Conservation (phyloP, 2,888 invertebrate species). For the Crioceris asparagi region DNA sequence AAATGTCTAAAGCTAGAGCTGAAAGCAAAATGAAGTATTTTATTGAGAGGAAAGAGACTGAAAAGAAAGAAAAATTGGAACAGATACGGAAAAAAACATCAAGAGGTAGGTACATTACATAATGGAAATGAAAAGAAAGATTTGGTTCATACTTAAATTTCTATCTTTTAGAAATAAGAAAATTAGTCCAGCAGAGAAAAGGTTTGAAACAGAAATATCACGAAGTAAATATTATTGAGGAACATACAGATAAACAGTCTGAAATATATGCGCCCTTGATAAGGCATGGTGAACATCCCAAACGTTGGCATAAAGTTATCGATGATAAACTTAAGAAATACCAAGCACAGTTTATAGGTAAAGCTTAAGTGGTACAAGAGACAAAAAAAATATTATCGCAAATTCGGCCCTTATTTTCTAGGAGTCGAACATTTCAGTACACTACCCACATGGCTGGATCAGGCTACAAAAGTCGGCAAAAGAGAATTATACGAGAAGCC, state of each 20-base stretch:
- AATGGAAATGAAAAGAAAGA: too few relatives aligned
- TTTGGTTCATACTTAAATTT: too few relatives aligned
- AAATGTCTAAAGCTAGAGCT: slow-evolving; percentile 37
- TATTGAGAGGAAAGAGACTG: slow-evolving; percentile 42
- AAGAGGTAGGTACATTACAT: slow-evolving; percentile 43
- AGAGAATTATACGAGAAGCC: slow-evolving; percentile 3
- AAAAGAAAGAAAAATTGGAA: slow-evolving; percentile 46
- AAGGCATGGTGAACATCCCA: slow-evolving; percentile 54
- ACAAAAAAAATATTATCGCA: slow-evolving; percentile 2
- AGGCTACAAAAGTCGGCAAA: slow-evolving; percentile 29
- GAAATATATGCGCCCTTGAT: slow-evolving; percentile 54
- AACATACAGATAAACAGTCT: slow-evolving; percentile 47
- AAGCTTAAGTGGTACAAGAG: background rate
- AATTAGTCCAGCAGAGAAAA: slow-evolving; percentile 37
- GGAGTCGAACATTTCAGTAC: slow-evolving; percentile 42
- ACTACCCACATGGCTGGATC: slow-evolving; percentile 42
- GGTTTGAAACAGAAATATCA: slow-evolving; percentile 36
- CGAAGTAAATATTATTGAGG: slow-evolving; percentile 39
- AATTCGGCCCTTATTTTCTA: slow-evolving; percentile 33
- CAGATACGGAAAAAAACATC: slow-evolving; percentile 44
- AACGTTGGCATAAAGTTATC: slow-evolving; percentile 46
- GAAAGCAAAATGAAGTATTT: slow-evolving; percentile 43
- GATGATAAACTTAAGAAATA: slow-evolving; percentile 29
- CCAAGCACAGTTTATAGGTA: slow-evolving; percentile 32
- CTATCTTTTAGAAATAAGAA: slow-evolving; percentile 37